Percentiles rank a stretch among this genome's conserved stretches.
phyloP scores from a whole-genome alignment of 2,888 invertebrate genomes.

The Pyrrhosoma nymphula region DNA sequence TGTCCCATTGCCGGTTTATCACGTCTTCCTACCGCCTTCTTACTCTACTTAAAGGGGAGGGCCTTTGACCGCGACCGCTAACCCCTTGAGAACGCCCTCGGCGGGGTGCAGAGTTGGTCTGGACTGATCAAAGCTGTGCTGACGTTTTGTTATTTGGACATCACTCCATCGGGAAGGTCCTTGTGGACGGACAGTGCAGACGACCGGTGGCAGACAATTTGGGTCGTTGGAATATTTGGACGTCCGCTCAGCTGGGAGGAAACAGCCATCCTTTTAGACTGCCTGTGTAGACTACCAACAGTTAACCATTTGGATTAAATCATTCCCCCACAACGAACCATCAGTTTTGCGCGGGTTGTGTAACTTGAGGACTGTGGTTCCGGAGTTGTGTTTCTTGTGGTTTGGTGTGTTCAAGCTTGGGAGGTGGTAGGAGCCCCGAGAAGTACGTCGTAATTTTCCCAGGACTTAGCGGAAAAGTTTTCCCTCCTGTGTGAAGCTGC shows the following conservation, averaged over 20 bases:
- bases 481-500: not conserved
- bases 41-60: conserved; percentile 43
- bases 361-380: not conserved
- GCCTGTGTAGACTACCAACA: too few relatives aligned
- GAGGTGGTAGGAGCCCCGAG: not conserved
- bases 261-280: not conserved
- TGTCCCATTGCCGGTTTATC: not conserved
- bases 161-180: too few relatives aligned
- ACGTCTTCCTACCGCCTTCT: not conserved
- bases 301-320: not conserved
- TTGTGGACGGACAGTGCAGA: too few relatives aligned
- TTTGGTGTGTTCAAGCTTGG: not conserved
- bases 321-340: not conserved
- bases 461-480: not conserved
- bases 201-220: too few relatives aligned
- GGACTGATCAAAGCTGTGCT: not conserved
- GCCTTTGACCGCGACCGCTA: conserved; percentile 26
- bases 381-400: not conserved
- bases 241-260: not conserved
- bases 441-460: not conserved
- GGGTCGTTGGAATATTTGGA: too few relatives aligned
- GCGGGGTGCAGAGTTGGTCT: not conserved
- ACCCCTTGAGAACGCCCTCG: not conserved
- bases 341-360: not conserved
- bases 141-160: not conserved